Percentiles rank a stretch among this genome's conserved stretches.
These are phyloP conservation scores for Erebia aethiops DNA, from an alignment of 2,888 invertebrate genomes.

Conservation along the genomic window DNA sequence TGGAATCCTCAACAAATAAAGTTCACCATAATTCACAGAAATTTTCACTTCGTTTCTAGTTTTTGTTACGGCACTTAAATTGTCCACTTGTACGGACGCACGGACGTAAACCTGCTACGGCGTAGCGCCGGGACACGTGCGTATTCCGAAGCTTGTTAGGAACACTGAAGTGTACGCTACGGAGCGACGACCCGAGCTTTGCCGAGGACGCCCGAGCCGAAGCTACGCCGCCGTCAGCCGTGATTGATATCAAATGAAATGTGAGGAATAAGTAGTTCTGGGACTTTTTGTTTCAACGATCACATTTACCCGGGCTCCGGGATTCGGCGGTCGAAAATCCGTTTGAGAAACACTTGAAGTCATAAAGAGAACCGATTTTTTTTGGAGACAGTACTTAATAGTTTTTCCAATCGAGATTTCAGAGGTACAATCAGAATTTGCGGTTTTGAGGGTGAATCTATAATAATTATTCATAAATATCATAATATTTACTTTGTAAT, in stretches of 20 bases:
- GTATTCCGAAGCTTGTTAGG: conserved; percentile 62
- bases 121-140: conserved; percentile 62
- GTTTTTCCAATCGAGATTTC: too few relatives aligned
- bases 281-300: conserved; percentile 78
- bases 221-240: conserved; percentile 70
- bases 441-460: neutral
- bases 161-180: conserved; percentile 69
- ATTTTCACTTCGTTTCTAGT: conserved; percentile 37
- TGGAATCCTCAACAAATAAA: conserved; percentile 51
- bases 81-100: conserved; percentile 47
- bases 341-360: neutral
- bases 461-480: too few relatives aligned
- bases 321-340: conserved; percentile 4
- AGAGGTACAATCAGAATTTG: neutral
- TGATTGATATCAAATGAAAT: conserved; percentile 83
- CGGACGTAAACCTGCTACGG: conserved; percentile 60
- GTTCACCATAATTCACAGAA: conserved; percentile 49
- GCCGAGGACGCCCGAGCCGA: conserved; percentile 63
- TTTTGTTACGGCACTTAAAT: conserved; percentile 43
- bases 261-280: conserved; percentile 78
- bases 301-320: conserved; percentile 51
- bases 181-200: conserved; percentile 61
- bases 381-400: too few relatives aligned
- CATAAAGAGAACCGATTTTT: neutral
- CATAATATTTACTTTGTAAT: too few relatives aligned